Conservation (phyloP, 1,140 invertebrate genomes). For the Dendrolimus kikuchii region DNA sequence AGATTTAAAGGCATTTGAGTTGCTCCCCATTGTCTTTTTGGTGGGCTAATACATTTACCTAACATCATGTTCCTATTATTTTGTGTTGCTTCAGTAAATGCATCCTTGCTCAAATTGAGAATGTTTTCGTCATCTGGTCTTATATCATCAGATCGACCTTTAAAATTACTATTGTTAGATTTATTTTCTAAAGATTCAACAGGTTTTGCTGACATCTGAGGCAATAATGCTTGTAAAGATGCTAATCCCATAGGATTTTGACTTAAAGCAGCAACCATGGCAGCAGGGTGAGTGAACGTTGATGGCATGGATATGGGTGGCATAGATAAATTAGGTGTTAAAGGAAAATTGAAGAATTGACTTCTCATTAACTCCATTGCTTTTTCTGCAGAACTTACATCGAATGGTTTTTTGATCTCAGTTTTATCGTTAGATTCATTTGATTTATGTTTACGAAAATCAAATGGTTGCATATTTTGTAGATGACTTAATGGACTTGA, state of each 20-base stretch:
- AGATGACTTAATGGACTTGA: constrained; percentile 89
- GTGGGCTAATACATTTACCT: constrained; percentile 88
- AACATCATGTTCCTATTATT: constrained; percentile 68
- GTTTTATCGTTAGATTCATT: constrained; percentile 42
- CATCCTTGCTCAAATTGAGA: constrained; percentile 79
- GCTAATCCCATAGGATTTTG: constrained; percentile 65
- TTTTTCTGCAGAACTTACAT: constrained; percentile 61
- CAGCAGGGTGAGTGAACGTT: constrained; percentile 71
- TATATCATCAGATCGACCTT: constrained; percentile 56
- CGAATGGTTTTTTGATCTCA: constrained; percentile 62
- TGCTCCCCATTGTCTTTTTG: constrained; percentile 92
- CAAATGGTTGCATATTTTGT: constrained; percentile 96
- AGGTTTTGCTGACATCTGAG: constrained; percentile 54
- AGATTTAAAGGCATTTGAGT: constrained; percentile 86
- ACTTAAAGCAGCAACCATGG: constrained; percentile 70
- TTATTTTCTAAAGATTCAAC: constrained; percentile 35
- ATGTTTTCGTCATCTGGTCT: constrained; percentile 80
- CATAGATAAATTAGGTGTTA: constrained; percentile 77
- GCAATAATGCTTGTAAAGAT: constrained; percentile 56
- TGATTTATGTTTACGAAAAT: constrained; percentile 81
- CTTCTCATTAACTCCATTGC: constrained; percentile 74
- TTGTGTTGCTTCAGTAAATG: constrained; percentile 55
- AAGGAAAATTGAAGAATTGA: constrained; percentile 71
- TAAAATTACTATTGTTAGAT: constrained; percentile 24
- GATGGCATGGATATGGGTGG: constrained; percentile 69